phyloP scores from a whole-genome alignment of 2,888 invertebrate genomes.

The Flabesymbios commensalis region DNA sequence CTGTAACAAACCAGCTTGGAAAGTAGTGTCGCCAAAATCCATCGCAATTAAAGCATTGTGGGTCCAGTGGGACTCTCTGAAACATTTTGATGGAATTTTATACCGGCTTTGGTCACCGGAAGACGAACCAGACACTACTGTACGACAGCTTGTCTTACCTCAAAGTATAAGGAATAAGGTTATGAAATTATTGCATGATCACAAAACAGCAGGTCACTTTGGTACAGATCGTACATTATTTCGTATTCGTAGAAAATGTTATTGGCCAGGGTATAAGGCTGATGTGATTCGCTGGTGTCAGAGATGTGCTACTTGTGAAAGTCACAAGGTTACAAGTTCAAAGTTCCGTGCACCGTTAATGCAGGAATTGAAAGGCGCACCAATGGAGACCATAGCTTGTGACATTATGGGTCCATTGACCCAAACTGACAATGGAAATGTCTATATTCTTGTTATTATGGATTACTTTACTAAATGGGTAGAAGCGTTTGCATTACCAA shows the following conservation, averaged over 20 bases:
- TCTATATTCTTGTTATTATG: slow-evolving; percentile 32
- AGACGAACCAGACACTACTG: too few species aligned
- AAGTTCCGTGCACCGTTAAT: not conserved
- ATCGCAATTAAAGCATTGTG: too few species aligned
- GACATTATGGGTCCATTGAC: slow-evolving; percentile 35
- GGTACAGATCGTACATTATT: not conserved
- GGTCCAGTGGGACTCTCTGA: too few species aligned
- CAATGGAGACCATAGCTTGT: slow-evolving; percentile 26
- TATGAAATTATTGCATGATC: not conserved
- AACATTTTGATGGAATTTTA: too few species aligned
- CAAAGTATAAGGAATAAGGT: not conserved
- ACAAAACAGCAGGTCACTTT: slow-evolving; percentile 1
- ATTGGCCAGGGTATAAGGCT: not conserved
- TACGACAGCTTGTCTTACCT: slow-evolving; percentile 1
- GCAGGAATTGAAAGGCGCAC: not conserved
- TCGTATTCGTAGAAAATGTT: not conserved
- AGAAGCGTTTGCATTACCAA: slow-evolving; percentile 9
- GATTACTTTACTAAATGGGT: slow-evolving; percentile 37
- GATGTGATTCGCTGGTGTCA: slow-evolving; percentile 1
- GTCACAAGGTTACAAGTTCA: not conserved
- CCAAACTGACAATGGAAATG: slow-evolving; percentile 25
- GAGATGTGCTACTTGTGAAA: not conserved
- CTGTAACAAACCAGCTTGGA: too few species aligned
- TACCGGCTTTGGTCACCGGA: too few species aligned
- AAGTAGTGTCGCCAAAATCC: too few species aligned